Evolutionary conservation across 2,113 vertebrate species (phyloP).

Genomic region (Galbula dea): DNA sequence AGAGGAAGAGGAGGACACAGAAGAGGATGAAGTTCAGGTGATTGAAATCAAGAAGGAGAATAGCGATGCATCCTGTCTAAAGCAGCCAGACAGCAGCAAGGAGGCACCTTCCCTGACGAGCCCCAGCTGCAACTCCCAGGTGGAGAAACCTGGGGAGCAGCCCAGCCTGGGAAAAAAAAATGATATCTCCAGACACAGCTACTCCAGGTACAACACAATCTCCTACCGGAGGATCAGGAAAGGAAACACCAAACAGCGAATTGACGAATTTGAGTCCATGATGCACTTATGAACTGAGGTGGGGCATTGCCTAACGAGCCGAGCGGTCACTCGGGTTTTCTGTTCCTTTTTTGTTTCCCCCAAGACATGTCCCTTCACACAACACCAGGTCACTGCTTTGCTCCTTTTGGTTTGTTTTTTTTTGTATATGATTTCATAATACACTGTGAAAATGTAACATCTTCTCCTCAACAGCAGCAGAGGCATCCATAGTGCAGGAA

Average conservation of each 20-base stretch:
- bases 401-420: too few species aligned
- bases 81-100: constrained; percentile 1
- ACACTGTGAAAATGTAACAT: constrained; percentile 6
- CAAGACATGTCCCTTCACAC: neutral
- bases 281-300: constrained; percentile 78
- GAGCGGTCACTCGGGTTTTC: neutral
- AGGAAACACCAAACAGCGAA: constrained; percentile 92
- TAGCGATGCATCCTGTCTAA: neutral
- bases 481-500: neutral
- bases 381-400: neutral
- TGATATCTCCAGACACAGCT: constrained; percentile 79
- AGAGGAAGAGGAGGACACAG: constrained; percentile 6
- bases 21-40: constrained; percentile 66
- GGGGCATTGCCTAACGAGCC: neutral
- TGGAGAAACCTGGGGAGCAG: constrained; percentile 59
- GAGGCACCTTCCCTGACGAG: constrained; percentile 2
- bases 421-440: constrained; percentile 46
- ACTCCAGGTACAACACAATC: constrained; percentile 87
- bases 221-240: constrained; percentile 91
- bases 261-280: constrained; percentile 91
- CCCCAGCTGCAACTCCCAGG: constrained; percentile 54
- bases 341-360: too few species aligned
- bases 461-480: neutral
- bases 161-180: constrained; percentile 60
- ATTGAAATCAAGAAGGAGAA: constrained; percentile 66